Evolutionary conservation across 2,797 vertebrate genomes (phyloP).

Genomic region (Sphenopsis melanotis): DNA sequence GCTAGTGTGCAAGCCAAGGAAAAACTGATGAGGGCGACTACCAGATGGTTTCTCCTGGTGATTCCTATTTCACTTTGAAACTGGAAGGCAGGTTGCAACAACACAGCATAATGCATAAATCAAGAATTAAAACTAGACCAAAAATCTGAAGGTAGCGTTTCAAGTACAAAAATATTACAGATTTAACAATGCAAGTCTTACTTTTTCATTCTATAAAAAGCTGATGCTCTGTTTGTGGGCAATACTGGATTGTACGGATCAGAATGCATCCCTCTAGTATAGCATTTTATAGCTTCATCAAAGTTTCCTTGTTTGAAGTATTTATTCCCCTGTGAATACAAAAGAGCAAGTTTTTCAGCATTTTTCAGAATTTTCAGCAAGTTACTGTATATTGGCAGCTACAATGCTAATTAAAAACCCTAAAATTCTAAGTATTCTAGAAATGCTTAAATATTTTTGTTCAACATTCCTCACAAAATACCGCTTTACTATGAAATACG

Average conservation of each 20-base stretch:
- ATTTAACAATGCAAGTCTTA: constrained; percentile 63
- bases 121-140: neutral
- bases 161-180: neutral
- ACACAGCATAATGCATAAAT: neutral
- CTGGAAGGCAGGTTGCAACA: neutral
- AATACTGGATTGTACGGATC: constrained; percentile 90
- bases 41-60: neutral
- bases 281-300: constrained; percentile 90
- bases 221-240: constrained; percentile 90
- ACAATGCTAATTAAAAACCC: neutral
- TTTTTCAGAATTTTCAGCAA: neutral
- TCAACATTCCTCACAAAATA: neutral
- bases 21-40: neutral
- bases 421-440: neutral
- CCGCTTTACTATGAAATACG: neutral
- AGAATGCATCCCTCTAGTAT: constrained; percentile 89
- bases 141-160: neutral
- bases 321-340: constrained; percentile 82
- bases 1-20: neutral
- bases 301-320: constrained; percentile 91
- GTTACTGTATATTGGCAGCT: neutral
- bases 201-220: constrained; percentile 92
- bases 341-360: neutral
- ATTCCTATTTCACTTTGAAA: neutral
- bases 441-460: neutral